These are phyloP conservation scores for Neoseiulus cucumeris DNA, from an alignment of 1,140 invertebrate genomes.

Conservation along the genomic window DNA sequence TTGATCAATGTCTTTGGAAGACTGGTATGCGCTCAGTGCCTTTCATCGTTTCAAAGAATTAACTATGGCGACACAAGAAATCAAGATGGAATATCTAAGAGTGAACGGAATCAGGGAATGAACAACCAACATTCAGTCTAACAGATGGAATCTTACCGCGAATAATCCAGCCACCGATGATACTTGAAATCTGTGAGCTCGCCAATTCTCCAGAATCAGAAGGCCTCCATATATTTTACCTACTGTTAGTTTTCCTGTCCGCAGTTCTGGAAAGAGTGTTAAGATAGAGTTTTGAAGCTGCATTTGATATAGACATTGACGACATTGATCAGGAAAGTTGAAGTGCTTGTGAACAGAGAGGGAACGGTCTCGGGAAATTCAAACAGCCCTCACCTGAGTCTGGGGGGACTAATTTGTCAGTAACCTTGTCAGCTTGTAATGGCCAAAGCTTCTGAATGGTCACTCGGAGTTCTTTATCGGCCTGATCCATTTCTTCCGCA, in stretches of 20 bases:
- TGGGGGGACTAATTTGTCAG: constrained; percentile 81
- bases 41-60: too few species aligned
- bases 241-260: constrained; percentile 71
- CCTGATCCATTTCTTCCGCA: constrained; percentile 97
- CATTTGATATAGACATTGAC: too few species aligned
- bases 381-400: constrained; percentile 40
- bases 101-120: too few species aligned
- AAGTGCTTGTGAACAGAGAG: too few species aligned
- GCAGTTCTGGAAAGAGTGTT: constrained; percentile 41
- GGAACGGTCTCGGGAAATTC: too few species aligned
- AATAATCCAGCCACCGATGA: constrained; percentile 7
- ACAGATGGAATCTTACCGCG: not conserved
- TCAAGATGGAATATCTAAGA: too few species aligned
- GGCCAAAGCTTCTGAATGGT: constrained; percentile 95
- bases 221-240: constrained; percentile 96
- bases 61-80: too few species aligned
- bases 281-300: constrained; percentile 14
- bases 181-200: constrained; percentile 12
- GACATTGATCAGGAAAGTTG: too few species aligned
- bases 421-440: constrained; percentile 86
- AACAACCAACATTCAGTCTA: too few species aligned
- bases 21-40: too few species aligned
- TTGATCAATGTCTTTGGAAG: too few species aligned
- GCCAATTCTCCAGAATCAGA: constrained; percentile 92
- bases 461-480: constrained; percentile 82